Conservation (phyloP, 2,113 vertebrate species). For the Pandion haliaetus region DNA sequence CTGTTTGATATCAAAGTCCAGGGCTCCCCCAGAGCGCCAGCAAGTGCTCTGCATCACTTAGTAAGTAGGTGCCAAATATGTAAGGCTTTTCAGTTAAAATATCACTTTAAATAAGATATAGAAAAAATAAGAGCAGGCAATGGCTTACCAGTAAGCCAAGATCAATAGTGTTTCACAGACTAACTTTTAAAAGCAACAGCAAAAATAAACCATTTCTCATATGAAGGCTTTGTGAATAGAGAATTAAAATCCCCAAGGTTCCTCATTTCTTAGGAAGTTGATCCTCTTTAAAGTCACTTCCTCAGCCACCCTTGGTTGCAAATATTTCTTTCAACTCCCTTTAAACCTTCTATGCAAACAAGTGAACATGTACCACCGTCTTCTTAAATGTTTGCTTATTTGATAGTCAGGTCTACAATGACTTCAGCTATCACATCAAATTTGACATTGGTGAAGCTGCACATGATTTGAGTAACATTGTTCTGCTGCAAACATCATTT, state of each 20-base stretch:
- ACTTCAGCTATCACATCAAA: background rate
- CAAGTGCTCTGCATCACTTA: background rate
- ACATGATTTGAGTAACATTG: background rate
- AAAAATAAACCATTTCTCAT: background rate
- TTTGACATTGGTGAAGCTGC: background rate
- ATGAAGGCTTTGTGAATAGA: background rate
- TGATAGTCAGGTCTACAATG: background rate
- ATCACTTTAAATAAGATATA: background rate
- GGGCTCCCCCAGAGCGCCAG: background rate
- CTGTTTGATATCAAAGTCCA: background rate
- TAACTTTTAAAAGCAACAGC: background rate
- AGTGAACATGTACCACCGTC: background rate
- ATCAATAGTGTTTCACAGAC: background rate
- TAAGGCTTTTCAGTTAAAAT: background rate
- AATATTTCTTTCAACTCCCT: background rate
- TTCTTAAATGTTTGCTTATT: background rate
- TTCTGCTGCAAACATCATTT: background rate
- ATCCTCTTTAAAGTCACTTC: background rate
- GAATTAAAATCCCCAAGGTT: background rate
- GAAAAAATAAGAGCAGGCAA: background rate
- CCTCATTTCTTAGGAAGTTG: background rate
- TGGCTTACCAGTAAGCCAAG: background rate
- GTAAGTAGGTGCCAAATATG: background rate
- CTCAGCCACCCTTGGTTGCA: background rate
- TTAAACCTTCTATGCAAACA: background rate